Conservation (phyloP, 2,113 vertebrate species). For the Taxidea taxus region DNA sequence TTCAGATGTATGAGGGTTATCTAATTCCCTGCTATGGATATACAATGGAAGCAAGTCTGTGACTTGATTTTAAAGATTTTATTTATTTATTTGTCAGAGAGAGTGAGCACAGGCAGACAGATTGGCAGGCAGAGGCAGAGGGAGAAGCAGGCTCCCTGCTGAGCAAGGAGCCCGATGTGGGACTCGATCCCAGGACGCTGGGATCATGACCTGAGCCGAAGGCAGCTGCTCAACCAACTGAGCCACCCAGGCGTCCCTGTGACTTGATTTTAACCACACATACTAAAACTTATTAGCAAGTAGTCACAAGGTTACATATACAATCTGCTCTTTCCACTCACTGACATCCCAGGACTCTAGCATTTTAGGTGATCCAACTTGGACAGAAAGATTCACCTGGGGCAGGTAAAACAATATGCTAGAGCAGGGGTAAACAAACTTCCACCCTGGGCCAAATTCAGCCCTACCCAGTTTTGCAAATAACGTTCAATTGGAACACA, state of each 20-base stretch:
- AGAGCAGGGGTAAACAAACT: background rate
- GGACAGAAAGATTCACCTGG: background rate
- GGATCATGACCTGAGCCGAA: no score
- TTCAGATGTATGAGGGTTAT: background rate
- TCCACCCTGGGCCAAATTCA: background rate
- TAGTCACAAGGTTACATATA: background rate
- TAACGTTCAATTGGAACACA: background rate
- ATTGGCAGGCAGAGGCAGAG: no score
- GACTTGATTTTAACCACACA: background rate
- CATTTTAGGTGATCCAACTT: background rate
- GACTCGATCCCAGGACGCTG: no score
- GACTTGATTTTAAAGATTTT: background rate
- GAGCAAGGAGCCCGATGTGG: no score
- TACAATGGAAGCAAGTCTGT: background rate
- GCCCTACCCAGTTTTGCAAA: background rate
- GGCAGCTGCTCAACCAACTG: no score
- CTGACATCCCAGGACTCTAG: background rate
- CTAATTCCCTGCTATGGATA: background rate
- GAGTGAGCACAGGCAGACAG: no score
- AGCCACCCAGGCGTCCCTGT: no score
- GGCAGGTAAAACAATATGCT: background rate
- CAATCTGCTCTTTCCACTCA: background rate
- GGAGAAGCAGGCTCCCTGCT: no score
- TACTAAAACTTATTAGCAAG: background rate
- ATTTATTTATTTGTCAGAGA: no score